These are phyloP conservation scores for Mionectes olivaceus DNA, from an alignment of 2,797 vertebrate species.

Conservation along the genomic window DNA sequence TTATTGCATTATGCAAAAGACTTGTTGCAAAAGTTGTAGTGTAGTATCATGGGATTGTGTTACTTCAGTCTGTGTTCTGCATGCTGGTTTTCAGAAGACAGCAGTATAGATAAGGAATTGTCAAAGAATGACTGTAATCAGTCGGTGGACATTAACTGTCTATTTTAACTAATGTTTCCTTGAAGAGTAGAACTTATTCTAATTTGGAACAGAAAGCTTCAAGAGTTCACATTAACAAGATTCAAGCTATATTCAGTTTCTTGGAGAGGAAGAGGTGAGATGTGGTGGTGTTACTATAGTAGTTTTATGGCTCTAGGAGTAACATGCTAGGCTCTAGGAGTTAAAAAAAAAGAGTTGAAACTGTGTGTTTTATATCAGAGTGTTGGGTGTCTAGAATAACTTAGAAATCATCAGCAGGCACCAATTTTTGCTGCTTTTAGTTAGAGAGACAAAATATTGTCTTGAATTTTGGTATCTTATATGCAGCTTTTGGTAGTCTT, in stretches of 20 bases:
- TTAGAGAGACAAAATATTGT: not conserved
- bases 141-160: not conserved
- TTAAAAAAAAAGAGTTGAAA: not conserved
- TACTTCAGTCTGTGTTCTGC: not conserved
- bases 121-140: not conserved
- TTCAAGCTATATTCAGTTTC: not conserved
- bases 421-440: not conserved
- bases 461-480: not conserved
- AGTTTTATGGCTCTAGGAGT: not conserved
- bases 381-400: not conserved
- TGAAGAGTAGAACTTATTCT: not conserved
- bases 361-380: not conserved
- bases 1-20: not conserved
- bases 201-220: not conserved
- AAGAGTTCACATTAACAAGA: not conserved
- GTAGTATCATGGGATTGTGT: not conserved
- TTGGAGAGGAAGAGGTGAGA: not conserved
- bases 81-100: not conserved
- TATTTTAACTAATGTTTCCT: not conserved
- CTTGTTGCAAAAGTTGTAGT: not conserved
- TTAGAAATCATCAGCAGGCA: fast-evolving
- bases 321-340: not conserved
- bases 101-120: not conserved
- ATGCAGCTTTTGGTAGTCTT: not conserved
- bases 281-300: not conserved